Evolutionary conservation across 2,888 invertebrate species (phyloP).

Genomic region (Netelia fuscicornis): DNA sequence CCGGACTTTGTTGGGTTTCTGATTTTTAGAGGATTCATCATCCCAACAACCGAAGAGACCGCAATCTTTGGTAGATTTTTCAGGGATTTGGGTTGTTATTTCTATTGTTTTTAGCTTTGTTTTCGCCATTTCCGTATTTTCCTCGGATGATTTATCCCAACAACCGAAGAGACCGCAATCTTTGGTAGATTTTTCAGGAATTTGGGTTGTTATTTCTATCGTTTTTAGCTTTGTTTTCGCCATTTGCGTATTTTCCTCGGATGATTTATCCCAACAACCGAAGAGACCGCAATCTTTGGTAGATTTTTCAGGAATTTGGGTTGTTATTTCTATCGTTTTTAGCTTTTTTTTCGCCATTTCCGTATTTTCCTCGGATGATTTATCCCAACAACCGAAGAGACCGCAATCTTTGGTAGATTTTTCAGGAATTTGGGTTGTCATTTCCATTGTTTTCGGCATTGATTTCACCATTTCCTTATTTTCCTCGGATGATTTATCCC

Average conservation of each 20-base stretch:
- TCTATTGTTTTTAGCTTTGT: too few relatives aligned
- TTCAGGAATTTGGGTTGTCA: not conserved
- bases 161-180: not conserved
- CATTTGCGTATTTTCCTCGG: constrained; percentile 1
- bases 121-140: not conserved
- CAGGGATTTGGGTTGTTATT: too few relatives aligned
- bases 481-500: not conserved
- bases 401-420: not conserved
- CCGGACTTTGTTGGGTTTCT: not conserved
- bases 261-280: not conserved
- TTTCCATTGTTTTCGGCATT: not conserved
- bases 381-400: not conserved
- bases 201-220: too few relatives aligned
- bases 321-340: not conserved
- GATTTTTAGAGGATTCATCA: not conserved
- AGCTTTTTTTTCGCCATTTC: constrained; percentile 3
- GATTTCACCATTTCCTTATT: not conserved
- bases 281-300: not conserved
- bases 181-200: not conserved
- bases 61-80: not conserved
- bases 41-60: not conserved
- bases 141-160: not conserved
- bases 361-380: not conserved
- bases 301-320: not conserved
- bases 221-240: constrained; percentile 4